A percentile compares a stretch with the other conserved stretches of the same genome.
phyloP scores from a whole-genome alignment of 2,888 invertebrate genomes.

The Globia sparganii region DNA sequence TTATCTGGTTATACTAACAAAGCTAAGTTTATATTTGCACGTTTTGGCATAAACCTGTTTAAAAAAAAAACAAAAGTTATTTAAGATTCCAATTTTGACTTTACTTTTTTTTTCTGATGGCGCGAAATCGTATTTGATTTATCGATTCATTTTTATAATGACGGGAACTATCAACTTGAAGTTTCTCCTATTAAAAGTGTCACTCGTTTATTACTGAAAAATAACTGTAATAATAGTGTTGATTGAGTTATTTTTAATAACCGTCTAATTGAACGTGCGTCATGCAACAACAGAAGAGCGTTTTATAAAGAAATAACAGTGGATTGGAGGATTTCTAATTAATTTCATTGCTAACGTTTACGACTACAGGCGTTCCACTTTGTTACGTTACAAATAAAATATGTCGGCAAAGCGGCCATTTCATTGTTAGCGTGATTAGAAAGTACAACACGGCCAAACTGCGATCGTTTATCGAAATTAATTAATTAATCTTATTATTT shows the following conservation, averaged over 20 bases:
- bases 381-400: slow-evolving; percentile 62
- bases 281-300: slow-evolving; percentile 46
- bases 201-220: background rate
- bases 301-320: slow-evolving; percentile 55
- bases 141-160: background rate
- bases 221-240: slow-evolving; percentile 6
- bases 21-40: slow-evolving; percentile 3
- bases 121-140: background rate
- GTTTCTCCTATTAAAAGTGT: slow-evolving; percentile 14
- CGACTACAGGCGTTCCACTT: slow-evolving; percentile 61
- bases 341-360: slow-evolving; percentile 61
- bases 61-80: slow-evolving; percentile 2
- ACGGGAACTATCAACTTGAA: background rate
- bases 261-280: slow-evolving; percentile 18
- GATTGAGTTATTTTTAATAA: slow-evolving; percentile 29
- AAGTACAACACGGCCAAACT: slow-evolving; percentile 65
- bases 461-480: slow-evolving; percentile 65
- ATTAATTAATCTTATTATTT: slow-evolving; percentile 36
- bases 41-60: background rate
- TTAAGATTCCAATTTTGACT: slow-evolving; percentile 7
- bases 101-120: slow-evolving; percentile 2
- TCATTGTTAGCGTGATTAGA: slow-evolving; percentile 75
- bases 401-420: slow-evolving; percentile 53
- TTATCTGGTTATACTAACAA: slow-evolving; percentile 26
- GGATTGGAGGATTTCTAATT: slow-evolving; percentile 62